These are phyloP conservation scores for Trachurus trachurus DNA, from an alignment of 2,797 vertebrate species.

Conservation along the genomic window DNA sequence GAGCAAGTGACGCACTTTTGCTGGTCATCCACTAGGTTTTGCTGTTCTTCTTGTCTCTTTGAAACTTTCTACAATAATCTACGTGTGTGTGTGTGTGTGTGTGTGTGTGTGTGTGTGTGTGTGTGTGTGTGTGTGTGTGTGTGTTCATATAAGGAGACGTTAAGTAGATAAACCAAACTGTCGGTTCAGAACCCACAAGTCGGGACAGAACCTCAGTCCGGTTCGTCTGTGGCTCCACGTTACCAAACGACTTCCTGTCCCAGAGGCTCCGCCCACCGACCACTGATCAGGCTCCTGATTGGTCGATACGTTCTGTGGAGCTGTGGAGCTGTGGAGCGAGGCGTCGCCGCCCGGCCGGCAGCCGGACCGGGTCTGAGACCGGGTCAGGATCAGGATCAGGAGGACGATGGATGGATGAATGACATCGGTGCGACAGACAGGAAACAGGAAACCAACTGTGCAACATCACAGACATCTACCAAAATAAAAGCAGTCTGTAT, in stretches of 20 bases:
- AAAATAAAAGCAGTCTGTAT: slow-evolving; percentile 33
- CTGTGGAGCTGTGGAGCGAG: background rate
- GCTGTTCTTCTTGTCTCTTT: too few species aligned
- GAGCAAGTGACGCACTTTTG: too few species aligned
- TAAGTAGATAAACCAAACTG: background rate
- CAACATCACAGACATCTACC: slow-evolving; percentile 40
- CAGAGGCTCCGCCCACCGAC: slow-evolving; percentile 46
- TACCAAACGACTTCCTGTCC: slow-evolving; percentile 38
- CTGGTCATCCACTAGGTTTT: too few species aligned
- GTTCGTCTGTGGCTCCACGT: background rate
- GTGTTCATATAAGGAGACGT: too few species aligned
- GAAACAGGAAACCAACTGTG: slow-evolving; percentile 42
- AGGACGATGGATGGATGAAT: too few species aligned
- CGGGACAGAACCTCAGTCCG: background rate
- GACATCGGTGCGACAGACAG: slow-evolving; percentile 21
- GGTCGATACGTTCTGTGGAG: background rate
- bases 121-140: too few species aligned
- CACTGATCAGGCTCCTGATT: background rate
- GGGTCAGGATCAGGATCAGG: background rate
- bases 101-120: too few species aligned
- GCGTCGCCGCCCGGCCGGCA: background rate
- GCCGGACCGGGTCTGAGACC: background rate
- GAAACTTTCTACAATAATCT: too few species aligned
- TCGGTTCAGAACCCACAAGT: slow-evolving; percentile 24
- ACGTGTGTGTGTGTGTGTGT: too few species aligned